Conservation (phyloP, 64 coral and sea anemone species). For the Anthopleura sola region DNA sequence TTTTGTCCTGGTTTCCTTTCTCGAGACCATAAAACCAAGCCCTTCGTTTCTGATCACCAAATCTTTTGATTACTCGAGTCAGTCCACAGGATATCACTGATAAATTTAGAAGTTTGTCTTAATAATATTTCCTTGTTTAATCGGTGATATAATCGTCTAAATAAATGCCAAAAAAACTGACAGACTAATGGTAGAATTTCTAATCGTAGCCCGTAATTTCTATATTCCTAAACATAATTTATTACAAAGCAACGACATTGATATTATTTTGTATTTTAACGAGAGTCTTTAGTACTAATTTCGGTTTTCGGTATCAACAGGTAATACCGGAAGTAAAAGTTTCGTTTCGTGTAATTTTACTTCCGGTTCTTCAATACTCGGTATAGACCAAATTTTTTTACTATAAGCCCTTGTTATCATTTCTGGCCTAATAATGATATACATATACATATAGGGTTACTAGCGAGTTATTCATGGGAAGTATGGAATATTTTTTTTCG, state of each 20-base stretch:
- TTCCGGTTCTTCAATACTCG: not conserved
- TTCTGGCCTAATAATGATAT: not conserved
- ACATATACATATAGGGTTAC: not conserved
- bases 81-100: not conserved
- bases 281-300: too few relatives aligned
- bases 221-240: not conserved
- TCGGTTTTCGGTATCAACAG: not conserved
- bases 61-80: not conserved
- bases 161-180: not conserved
- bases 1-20: not conserved
- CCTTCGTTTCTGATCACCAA: not conserved
- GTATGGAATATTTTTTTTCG: not conserved
- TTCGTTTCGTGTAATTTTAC: not conserved
- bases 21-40: not conserved
- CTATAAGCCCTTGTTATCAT: not conserved
- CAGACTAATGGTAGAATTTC: not conserved
- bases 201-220: not conserved
- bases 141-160: not conserved
- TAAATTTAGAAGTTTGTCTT: constrained; percentile 1
- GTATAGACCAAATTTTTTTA: not conserved
- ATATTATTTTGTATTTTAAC: too few relatives aligned
- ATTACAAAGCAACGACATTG: not conserved
- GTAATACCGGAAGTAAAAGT: not conserved
- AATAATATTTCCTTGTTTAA: not conserved
- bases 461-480: not conserved